phyloP scores from a whole-genome alignment of 2,797 vertebrate species.

The Lerista edwardsae region DNA sequence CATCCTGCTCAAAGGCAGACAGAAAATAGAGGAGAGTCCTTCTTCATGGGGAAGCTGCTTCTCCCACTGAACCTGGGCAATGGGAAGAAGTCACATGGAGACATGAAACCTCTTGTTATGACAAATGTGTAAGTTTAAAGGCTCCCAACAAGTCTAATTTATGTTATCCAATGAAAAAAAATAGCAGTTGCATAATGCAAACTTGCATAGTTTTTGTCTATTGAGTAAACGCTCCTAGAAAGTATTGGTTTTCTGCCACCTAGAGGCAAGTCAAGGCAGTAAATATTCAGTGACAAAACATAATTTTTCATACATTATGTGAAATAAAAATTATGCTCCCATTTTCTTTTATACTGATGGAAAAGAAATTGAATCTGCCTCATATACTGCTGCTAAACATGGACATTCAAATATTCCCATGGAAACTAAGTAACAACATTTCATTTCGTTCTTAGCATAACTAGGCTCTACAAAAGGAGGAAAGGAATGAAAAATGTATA shows the following conservation, averaged over 20 bases:
- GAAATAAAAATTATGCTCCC: neutral
- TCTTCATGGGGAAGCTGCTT: no score
- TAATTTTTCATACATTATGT: neutral
- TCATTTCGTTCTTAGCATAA: neutral
- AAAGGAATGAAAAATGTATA: neutral
- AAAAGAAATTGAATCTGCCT: neutral
- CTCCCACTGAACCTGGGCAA: no score
- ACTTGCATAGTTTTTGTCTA: no score
- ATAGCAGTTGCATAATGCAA: no score
- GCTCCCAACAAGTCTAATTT: neutral
- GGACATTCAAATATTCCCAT: neutral
- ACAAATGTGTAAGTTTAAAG: neutral
- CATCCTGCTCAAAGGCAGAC: no score
- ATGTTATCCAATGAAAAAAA: neutral
- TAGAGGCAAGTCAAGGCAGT: neutral
- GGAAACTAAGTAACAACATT: neutral
- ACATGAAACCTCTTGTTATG: no score
- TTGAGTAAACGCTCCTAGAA: neutral
- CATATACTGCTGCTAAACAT: neutral
- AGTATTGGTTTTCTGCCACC: neutral
- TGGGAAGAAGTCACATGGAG: no score
- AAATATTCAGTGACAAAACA: neutral
- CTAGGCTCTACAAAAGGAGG: neutral
- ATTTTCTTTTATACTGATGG: no score
- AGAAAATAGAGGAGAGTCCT: no score